Percentiles rank a stretch among this genome's conserved stretches.
phyloP scores from a whole-genome alignment of 2,797 vertebrate species.

The Apogon talboti region DNA sequence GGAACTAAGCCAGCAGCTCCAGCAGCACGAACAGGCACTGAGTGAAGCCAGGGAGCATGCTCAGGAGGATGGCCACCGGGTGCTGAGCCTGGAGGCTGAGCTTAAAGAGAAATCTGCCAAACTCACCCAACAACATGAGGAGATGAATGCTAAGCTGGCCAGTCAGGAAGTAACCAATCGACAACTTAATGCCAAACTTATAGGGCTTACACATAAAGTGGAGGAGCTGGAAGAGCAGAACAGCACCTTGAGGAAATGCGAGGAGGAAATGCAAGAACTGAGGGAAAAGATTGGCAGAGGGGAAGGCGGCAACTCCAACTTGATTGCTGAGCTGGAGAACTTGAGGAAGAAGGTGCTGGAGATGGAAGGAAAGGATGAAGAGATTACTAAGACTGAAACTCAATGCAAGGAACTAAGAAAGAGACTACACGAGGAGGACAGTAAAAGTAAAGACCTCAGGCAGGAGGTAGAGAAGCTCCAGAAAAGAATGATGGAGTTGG shows the following conservation, averaged over 20 bases:
- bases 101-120: conserved; percentile 89
- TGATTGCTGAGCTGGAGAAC: conserved; percentile 94
- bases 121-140: conserved; percentile 92
- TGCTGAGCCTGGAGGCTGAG: conserved; percentile 89
- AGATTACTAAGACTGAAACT: conserved; percentile 93
- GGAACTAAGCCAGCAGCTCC: conserved; percentile 90
- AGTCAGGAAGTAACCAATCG: conserved; percentile 89
- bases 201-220: conserved; percentile 87
- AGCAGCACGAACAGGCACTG: conserved; percentile 90
- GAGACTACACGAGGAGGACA: conserved; percentile 91
- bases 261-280: conserved; percentile 92
- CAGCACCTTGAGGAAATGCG: conserved; percentile 88
- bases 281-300: conserved; percentile 92
- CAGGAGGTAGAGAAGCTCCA: conserved; percentile 94
- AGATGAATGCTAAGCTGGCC: conserved; percentile 91
- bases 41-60: conserved; percentile 83
- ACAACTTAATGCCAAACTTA: conserved; percentile 89
- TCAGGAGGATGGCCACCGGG: conserved; percentile 90
- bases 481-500: conserved; percentile 93
- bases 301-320: conserved; percentile 92
- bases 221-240: conserved; percentile 94
- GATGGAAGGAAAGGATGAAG: conserved; percentile 98
- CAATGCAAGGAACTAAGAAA: conserved; percentile 92
- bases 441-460: conserved; percentile 88
- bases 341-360: conserved; percentile 92